A percentile compares a stretch with the other conserved stretches of the same genome.
Conservation (phyloP, 2,113 vertebrate genomes). For the Meleagris gallopavo region DNA sequence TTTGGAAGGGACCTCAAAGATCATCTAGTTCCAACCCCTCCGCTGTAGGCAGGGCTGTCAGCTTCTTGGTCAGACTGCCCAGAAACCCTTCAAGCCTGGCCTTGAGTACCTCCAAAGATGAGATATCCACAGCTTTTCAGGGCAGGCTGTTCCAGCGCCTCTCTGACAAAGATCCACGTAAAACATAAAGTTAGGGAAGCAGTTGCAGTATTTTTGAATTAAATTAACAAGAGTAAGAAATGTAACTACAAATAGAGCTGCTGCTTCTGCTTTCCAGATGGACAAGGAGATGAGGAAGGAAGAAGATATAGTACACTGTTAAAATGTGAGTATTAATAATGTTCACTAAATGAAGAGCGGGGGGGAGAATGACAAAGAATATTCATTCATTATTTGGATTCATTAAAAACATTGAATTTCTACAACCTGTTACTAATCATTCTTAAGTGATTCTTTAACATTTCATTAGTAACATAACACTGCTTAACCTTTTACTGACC, state of each 20-base stretch:
- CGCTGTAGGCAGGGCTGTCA: too few species aligned
- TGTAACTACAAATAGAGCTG: conserved; percentile 10
- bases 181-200: background rate
- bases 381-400: background rate
- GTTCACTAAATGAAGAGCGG: background rate
- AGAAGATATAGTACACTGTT: background rate
- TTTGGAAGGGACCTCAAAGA: too few species aligned
- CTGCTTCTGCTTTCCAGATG: conserved; percentile 27
- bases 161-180: background rate
- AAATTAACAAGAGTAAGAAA: background rate
- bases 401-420: background rate
- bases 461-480: background rate
- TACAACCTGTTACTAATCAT: background rate
- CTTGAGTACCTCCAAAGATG: too few species aligned
- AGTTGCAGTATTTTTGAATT: conserved; percentile 12
- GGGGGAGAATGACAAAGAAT: background rate
- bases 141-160: background rate
- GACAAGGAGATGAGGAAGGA: background rate
- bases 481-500: background rate
- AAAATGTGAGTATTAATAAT: conserved; percentile 17
- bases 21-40: too few species aligned
- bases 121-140: too few species aligned
- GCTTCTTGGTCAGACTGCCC: too few species aligned
- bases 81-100: too few species aligned
- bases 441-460: background rate